phyloP scores from a whole-genome alignment of 2,797 vertebrate genomes.

The Aeoliscus strigatus region DNA sequence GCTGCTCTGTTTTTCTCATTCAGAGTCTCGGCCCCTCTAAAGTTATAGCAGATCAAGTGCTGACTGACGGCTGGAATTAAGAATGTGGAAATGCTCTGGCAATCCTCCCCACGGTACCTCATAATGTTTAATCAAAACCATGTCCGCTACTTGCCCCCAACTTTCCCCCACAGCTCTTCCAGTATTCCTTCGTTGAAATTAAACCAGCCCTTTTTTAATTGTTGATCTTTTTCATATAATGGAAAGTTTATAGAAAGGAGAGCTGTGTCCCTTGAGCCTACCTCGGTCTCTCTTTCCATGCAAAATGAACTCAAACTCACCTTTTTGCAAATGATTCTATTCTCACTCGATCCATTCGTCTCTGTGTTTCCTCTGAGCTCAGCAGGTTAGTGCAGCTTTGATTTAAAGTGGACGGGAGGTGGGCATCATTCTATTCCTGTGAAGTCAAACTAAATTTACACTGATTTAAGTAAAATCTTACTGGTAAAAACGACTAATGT shows the following conservation, averaged over 20 bases:
- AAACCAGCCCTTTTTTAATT: conserved; percentile 25
- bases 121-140: conserved; percentile 63
- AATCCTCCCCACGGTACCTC: conserved; percentile 39
- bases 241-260: conserved; percentile 58
- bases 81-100: conserved; percentile 41
- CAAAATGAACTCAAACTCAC: conserved; percentile 63
- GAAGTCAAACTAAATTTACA: no score
- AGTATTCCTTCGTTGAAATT: conserved; percentile 28
- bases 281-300: conserved; percentile 33
- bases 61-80: conserved; percentile 47
- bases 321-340: conserved; percentile 39
- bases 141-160: conserved; percentile 35
- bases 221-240: conserved; percentile 28
- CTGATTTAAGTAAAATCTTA: no score
- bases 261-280: conserved; percentile 40
- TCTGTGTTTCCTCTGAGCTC: conserved; percentile 9
- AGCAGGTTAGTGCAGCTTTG: conserved; percentile 28
- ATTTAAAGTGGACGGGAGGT: no score
- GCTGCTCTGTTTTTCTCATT: conserved; percentile 47
- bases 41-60: conserved; percentile 20
- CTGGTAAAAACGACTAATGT: no score
- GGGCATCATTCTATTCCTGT: no score
- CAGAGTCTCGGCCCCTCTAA: conserved; percentile 11
- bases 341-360: conserved; percentile 7
- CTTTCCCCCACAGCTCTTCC: conserved; percentile 33